Evolutionary conservation across 2,797 vertebrate species (phyloP).

Genomic region (Crypturellus tataupa): DNA sequence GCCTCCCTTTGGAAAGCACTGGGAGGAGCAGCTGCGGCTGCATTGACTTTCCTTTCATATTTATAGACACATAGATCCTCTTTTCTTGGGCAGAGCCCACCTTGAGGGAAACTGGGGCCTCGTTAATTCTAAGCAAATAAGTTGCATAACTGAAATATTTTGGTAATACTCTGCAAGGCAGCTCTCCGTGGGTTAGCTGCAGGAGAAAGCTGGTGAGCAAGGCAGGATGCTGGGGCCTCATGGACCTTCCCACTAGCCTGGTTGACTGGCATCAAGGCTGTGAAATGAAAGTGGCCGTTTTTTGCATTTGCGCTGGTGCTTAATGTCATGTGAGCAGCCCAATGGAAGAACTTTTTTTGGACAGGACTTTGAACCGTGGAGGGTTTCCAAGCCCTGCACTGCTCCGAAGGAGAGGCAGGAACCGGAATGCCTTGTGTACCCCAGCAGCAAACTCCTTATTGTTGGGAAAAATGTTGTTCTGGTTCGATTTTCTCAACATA

Average conservation of each 20-base stretch:
- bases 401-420: neutral
- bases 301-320: neutral
- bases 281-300: neutral
- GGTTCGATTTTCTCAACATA: neutral
- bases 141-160: conserved; percentile 29
- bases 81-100: neutral
- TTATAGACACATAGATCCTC: accelerated
- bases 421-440: neutral
- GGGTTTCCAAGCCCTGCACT: too few relatives aligned
- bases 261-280: too few relatives aligned
- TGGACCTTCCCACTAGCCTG: too few relatives aligned
- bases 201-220: neutral
- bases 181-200: neutral
- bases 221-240: too few relatives aligned
- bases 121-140: conserved; percentile 14
- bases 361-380: too few relatives aligned
- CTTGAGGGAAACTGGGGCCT: neutral
- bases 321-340: neutral
- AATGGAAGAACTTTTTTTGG: neutral
- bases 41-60: neutral
- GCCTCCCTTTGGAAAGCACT: neutral
- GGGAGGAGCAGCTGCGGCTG: neutral
- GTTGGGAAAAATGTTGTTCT: neutral
- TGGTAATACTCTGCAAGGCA: neutral
- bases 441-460: neutral